Evolutionary conservation across 2,888 invertebrate species (phyloP).

Genomic region (Morpho helenor): DNA sequence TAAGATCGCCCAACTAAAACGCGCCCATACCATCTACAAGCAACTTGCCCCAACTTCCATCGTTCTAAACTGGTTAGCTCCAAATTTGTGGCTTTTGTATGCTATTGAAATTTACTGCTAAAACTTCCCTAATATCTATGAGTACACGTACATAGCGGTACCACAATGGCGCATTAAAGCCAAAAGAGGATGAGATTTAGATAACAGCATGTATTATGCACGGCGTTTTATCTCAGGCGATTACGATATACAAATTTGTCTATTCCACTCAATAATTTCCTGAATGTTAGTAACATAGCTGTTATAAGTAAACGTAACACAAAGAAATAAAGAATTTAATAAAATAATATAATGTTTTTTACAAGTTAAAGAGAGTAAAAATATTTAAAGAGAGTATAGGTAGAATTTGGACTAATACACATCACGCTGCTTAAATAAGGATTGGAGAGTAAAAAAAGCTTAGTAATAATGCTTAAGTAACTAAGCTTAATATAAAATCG

Average conservation of each 20-base stretch:
- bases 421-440: too few relatives aligned
- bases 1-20: conserved; percentile 18
- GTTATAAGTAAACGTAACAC: too few relatives aligned
- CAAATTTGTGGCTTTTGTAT: conserved; percentile 70
- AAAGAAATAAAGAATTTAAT: too few relatives aligned
- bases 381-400: too few relatives aligned
- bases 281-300: not conserved
- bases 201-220: conserved; percentile 26
- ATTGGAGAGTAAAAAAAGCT: too few relatives aligned
- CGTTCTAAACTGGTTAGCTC: conserved; percentile 51
- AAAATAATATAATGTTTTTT: too few relatives aligned
- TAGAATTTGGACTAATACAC: too few relatives aligned
- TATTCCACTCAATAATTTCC: conserved; percentile 19
- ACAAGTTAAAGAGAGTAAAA: too few relatives aligned
- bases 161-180: conserved; percentile 33
- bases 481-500: too few relatives aligned
- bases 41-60: conserved; percentile 57
- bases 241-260: conserved; percentile 21
- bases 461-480: too few relatives aligned
- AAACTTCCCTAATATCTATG: conserved; percentile 52
- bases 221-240: conserved; percentile 20
- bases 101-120: conserved; percentile 73
- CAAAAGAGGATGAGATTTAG: conserved; percentile 26
- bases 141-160: conserved; percentile 27
- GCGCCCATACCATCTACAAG: conserved; percentile 39